These are phyloP conservation scores for Epinephelus awoara DNA, from an alignment of 2,797 vertebrate species.

Conservation along the genomic window DNA sequence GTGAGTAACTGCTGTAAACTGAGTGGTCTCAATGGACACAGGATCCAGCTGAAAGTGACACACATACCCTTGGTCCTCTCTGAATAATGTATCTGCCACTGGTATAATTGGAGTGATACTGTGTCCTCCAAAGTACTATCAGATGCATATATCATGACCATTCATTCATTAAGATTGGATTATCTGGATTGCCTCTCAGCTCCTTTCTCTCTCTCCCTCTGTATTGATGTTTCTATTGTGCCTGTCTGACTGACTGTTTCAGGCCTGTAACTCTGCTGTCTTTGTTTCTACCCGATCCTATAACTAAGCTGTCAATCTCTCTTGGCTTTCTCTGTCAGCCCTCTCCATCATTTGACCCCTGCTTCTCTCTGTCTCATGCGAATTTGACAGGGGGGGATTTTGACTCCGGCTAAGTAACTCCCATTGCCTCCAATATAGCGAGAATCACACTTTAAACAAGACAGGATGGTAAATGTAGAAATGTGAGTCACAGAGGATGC, in stretches of 20 bases:
- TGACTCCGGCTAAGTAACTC: neutral
- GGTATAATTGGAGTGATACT: constrained; percentile 59
- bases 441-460: neutral
- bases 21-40: constrained; percentile 60
- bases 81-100: constrained; percentile 79
- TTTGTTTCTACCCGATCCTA: constrained; percentile 43
- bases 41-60: constrained; percentile 76
- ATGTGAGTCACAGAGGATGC: constrained; percentile 31
- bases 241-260: constrained; percentile 32
- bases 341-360: constrained; percentile 29
- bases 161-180: constrained; percentile 74
- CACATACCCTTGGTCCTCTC: constrained; percentile 50
- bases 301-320: constrained; percentile 38
- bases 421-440: neutral
- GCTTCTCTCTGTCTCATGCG: neutral
- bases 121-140: constrained; percentile 69
- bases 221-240: constrained; percentile 42
- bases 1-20: constrained; percentile 51
- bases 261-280: constrained; percentile 21
- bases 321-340: constrained; percentile 5
- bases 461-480: constrained; percentile 15
- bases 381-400: neutral
- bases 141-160: constrained; percentile 67
- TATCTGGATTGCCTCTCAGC: constrained; percentile 48
- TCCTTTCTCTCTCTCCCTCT: constrained; percentile 26